phyloP scores from a whole-genome alignment of 2,888 invertebrate genomes.

The Pseudococcus viburni region DNA sequence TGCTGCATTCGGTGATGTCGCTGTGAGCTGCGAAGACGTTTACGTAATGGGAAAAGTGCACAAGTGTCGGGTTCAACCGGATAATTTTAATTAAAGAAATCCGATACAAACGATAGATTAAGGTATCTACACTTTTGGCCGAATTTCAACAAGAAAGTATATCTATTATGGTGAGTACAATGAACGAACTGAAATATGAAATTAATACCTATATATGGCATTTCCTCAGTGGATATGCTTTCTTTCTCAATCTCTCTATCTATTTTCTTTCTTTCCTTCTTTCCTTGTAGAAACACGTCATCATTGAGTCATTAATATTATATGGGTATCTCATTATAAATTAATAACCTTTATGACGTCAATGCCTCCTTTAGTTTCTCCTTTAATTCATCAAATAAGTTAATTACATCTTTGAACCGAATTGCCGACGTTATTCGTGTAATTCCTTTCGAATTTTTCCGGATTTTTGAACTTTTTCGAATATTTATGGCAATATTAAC shows the following conservation, averaged over 20 bases:
- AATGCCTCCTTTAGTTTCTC: constrained; percentile 4
- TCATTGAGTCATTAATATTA: constrained; percentile 28
- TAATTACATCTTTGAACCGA: constrained; percentile 7
- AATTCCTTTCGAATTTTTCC: background rate
- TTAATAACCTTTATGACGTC: constrained; percentile 39
- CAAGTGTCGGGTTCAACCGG: constrained; percentile 16
- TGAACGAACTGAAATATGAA: background rate
- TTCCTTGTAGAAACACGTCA: constrained; percentile 24
- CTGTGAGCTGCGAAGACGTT: background rate
- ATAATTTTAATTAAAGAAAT: constrained; percentile 27
- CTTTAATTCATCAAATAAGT: background rate
- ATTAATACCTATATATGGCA: background rate
- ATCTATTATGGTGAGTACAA: background rate
- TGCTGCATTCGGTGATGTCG: background rate
- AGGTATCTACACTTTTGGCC: background rate
- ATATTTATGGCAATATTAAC: background rate
- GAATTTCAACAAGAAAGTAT: background rate
- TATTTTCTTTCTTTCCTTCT: background rate
- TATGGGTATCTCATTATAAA: constrained; percentile 5
- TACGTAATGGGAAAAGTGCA: background rate
- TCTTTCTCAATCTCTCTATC: background rate
- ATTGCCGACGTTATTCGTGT: constrained; percentile 1
- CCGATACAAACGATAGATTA: background rate
- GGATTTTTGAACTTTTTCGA: background rate
- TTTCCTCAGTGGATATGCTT: background rate